These are phyloP conservation scores for Gallinago jamesoni DNA, from an alignment of 2,113 vertebrate species.

Conservation along the genomic window DNA sequence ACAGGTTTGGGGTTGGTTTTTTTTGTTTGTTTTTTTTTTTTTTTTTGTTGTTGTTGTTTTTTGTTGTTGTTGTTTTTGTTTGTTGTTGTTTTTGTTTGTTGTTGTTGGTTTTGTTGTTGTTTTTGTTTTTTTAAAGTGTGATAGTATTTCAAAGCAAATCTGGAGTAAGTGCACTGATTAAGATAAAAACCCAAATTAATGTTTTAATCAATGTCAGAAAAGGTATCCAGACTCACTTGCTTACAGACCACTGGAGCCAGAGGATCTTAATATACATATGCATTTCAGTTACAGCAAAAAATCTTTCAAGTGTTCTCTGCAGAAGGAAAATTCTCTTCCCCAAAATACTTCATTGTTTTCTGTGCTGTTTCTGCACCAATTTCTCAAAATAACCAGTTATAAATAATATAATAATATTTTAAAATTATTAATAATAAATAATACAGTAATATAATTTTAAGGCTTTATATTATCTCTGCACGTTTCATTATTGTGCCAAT, in stretches of 20 bases:
- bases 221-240: neutral
- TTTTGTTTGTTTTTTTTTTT: neutral
- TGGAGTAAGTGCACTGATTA: neutral
- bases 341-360: neutral
- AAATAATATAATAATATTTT: neutral
- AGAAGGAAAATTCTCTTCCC: neutral
- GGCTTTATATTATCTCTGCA: neutral
- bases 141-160: neutral
- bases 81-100: neutral
- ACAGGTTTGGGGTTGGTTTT: neutral
- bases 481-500: neutral
- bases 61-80: neutral
- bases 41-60: neutral
- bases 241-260: neutral
- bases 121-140: neutral
- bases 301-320: neutral
- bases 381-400: neutral
- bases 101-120: neutral
- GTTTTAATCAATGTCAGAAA: neutral
- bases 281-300: neutral
- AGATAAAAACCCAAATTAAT: neutral
- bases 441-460: neutral
- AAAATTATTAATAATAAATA: too few species aligned
- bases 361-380: neutral
- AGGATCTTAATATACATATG: neutral